Evolutionary conservation across 2,797 vertebrate species (phyloP), one percentile per base, ranked within the genome.

Genomic region (Hippopotamyrus pictus): DNA sequence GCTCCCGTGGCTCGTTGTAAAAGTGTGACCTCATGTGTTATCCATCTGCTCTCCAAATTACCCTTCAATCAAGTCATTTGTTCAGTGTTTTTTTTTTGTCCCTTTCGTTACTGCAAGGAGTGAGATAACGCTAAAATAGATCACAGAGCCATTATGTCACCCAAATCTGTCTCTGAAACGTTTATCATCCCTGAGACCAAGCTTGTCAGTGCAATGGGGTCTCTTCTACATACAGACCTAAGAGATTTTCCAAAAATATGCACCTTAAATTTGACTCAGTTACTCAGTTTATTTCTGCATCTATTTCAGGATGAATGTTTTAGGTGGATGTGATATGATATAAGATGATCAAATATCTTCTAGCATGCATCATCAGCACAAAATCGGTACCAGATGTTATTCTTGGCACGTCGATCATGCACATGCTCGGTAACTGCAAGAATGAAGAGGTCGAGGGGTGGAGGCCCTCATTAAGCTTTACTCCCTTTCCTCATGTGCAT

Each of bases 51-150:
- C 76, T 44, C 76, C 2, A 82, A n/a, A 82, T 82, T 82, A 79
- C 37, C 76, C 76, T 44, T 82, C 76, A 82, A 9, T 44, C 41
- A 73, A 44, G 73, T 76, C 14, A 76, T 76, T 76, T 69, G 33
- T 73, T 82, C 41, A 82, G 76, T 82, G 17, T 76, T 76, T 76
- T 69, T 65, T 65, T 79, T 79, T 79, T 44, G 73, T 79, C 73
- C 73, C 37, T 19, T 79, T 44, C 7, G 6, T 50, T 88, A 53
- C 87, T 33, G 46, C 37, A 62, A 88, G 41, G 76, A 82, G 76
- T 46, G 76, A 82, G 76, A 82, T 46, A 19, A 46, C n/a, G 19
- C 76, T 46, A 82, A 82, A 46, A 46, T 82, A 73, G 69, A 73
- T 73, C 69, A 65, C 25, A 82, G 19, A 82, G 76, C 76, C 76